phyloP scores from a whole-genome alignment of 2,113 vertebrate species.

The Neoarius graeffei region DNA sequence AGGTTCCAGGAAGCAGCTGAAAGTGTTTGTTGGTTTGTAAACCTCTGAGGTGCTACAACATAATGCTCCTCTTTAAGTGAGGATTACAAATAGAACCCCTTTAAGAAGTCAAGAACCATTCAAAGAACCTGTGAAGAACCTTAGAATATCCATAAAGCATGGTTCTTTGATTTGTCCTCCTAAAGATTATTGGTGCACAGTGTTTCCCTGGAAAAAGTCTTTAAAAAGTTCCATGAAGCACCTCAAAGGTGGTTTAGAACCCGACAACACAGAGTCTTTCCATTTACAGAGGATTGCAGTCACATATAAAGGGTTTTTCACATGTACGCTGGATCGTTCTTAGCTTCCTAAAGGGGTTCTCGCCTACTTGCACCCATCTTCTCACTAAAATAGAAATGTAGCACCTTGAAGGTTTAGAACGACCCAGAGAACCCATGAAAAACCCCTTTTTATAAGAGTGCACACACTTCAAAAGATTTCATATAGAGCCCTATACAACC shows the following conservation, averaged over 20 bases:
- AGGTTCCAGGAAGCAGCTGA: background rate
- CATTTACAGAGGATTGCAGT: background rate
- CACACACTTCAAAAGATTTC: background rate
- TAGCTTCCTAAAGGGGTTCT: background rate
- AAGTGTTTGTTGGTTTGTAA: background rate
- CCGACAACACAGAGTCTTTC: background rate
- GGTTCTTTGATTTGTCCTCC: background rate
- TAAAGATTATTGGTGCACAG: too few relatives aligned
- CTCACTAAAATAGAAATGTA: background rate
- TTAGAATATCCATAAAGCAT: background rate
- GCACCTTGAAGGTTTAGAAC: background rate
- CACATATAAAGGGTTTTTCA: background rate
- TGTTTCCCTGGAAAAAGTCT: background rate
- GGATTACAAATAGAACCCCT: too few relatives aligned
- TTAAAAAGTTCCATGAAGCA: background rate
- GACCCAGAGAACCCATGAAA: background rate
- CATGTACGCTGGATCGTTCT: background rate
- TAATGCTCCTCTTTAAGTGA: too few relatives aligned
- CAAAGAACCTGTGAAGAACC: background rate
- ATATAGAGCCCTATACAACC: background rate
- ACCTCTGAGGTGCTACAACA: too few relatives aligned
- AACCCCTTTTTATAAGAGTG: background rate
- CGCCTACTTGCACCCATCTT: background rate
- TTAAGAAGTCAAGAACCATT: background rate
- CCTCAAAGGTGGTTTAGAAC: background rate